Percentiles rank a stretch among this genome's conserved stretches.
Conservation (phyloP, 2,113 vertebrate genomes). For the Bothrops jararaca region DNA sequence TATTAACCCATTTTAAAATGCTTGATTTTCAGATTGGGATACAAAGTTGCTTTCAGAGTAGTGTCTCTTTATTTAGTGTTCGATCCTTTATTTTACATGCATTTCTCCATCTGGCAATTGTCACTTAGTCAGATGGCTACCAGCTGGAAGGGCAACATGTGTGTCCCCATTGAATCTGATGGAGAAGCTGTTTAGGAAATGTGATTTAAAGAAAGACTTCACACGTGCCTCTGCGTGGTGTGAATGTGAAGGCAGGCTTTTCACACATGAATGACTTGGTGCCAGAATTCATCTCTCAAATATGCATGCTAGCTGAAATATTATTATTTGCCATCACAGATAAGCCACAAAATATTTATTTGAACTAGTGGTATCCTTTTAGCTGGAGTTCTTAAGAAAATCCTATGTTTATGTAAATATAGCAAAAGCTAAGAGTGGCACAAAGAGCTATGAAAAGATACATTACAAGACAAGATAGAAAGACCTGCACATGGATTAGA, state of each 20-base stretch:
- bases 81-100: conserved; percentile 64
- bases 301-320: neutral
- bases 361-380: neutral
- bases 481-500: neutral
- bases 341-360: neutral
- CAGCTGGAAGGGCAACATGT: conserved; percentile 73
- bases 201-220: conserved; percentile 41
- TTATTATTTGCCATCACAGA: neutral
- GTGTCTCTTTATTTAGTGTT: conserved; percentile 71
- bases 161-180: conserved; percentile 49
- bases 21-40: conserved; percentile 63
- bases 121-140: conserved; percentile 77
- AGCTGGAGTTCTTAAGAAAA: neutral
- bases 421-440: neutral
- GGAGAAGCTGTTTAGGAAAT: conserved; percentile 57
- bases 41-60: conserved; percentile 72
- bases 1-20: conserved; percentile 66
- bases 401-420: neutral
- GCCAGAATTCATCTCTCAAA: conserved; percentile 32
- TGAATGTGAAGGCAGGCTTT: conserved; percentile 52
- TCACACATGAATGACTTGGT: conserved; percentile 46
- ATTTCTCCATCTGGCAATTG: conserved; percentile 77
- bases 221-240: conserved; percentile 36
- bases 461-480: neutral
- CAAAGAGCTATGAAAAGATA: neutral